Evolutionary conservation across 23 tunicate species (phyloP), one percentile per base, ranked within the genome.

Genomic region (Trididemnum clinides): DNA sequence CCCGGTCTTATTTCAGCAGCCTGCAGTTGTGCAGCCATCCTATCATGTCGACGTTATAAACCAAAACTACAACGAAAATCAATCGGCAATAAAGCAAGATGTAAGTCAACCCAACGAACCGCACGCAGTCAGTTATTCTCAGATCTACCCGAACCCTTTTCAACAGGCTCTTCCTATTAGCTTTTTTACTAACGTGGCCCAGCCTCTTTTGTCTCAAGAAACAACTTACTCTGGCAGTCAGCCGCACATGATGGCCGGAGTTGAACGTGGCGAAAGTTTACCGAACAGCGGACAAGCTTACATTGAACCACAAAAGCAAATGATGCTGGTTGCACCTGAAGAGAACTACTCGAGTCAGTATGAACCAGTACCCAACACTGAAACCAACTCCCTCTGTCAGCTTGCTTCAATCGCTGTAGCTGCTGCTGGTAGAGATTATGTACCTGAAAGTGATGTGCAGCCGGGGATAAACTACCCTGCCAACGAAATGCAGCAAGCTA

Each of bases 331-430:
- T 3, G 38, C 31, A 18, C 57, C 81, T 38, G 66, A 78, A 2
- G 82, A 73, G 37, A 58, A 29, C 28, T 87, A 79, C 28, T 39
- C 82, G 7, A 32, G 27, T 1, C 76, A 70, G 37, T 83, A 70
- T 51, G 81, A 34, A 1, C 37, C 66, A 4, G 86, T 64, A 12
- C 80, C 33, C 23, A 28, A 26, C 50, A 27, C 38, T 4, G 91
- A 65, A 19, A 80, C 84, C 1, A 87, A 87, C 54, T 80, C 91
- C 6, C 81, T 87, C 23, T 74, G 86, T 15, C 92, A 88, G 64
- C 44, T 88, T n/a, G 92, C 92, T 0, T 72, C 92, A 0, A 88
- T 88, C 44, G 92, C 92, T 28, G 92, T 88, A n/a, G 92, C 92
- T 5, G 78, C 92, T 20, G 92, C 87, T 1, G 82, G 64, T 39